Evolutionary conservation across 37 sponge, comb jelly and placozoan genomes (phyloP).

Genomic region (Spongilla lacustris): DNA sequence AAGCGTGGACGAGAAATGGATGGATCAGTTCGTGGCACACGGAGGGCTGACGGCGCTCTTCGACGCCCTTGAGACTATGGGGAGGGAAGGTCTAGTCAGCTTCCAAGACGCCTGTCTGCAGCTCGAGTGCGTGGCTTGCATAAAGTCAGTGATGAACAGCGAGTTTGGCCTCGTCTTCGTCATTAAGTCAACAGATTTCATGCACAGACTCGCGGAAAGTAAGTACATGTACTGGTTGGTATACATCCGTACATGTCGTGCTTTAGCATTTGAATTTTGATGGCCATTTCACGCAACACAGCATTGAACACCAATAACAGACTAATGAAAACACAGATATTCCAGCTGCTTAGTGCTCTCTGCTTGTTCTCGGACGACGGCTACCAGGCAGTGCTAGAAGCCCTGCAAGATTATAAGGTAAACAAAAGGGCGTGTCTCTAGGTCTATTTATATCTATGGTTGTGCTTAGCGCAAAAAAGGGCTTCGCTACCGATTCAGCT

Average conservation of each 20-base stretch:
- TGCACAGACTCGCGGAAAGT: slow-evolving; percentile 4
- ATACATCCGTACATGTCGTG: no score
- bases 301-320: slow-evolving; percentile 87
- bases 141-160: slow-evolving; percentile 91
- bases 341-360: slow-evolving; percentile 89
- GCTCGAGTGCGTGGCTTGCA: slow-evolving; percentile 86
- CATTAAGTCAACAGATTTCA: slow-evolving; percentile 28
- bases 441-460: not conserved
- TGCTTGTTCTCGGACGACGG: slow-evolving; percentile 87
- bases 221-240: no score
- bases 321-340: slow-evolving; percentile 90
- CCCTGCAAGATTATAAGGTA: slow-evolving; percentile 84
- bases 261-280: no score
- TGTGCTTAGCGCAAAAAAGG: slow-evolving; percentile 46
- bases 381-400: slow-evolving; percentile 69
- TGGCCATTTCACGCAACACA: no score
- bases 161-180: slow-evolving; percentile 79
- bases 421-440: not conserved
- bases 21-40: slow-evolving; percentile 80
- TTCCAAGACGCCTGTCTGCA: slow-evolving; percentile 85
- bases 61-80: slow-evolving; percentile 75
- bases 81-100: slow-evolving; percentile 61
- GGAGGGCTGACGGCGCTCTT: slow-evolving; percentile 86
- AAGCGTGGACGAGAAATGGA: slow-evolving; percentile 79
- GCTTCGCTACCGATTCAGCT: slow-evolving; percentile 74